Percentiles rank a stretch among this genome's conserved stretches.
Conservation (phyloP, 1,140 invertebrate genomes). For the Radopholus similis region DNA sequence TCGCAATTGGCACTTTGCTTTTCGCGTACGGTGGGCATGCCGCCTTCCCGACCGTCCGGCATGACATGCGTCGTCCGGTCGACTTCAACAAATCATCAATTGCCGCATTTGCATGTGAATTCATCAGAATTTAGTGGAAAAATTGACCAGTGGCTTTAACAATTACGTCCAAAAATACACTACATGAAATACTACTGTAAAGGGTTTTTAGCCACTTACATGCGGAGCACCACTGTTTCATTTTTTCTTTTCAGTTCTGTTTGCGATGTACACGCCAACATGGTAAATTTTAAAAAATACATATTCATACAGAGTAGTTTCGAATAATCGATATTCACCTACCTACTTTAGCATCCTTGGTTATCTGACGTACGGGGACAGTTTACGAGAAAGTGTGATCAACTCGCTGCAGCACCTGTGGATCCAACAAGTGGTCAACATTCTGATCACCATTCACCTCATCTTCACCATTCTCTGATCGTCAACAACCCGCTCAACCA, state of each 20-base stretch:
- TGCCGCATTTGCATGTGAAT: conserved; percentile 61
- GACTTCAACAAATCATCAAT: conserved; percentile 62
- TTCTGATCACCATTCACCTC: conserved; percentile 56
- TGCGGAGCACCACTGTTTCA: too few relatives aligned
- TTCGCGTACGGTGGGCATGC: conserved; percentile 63
- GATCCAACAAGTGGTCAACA: conserved; percentile 56
- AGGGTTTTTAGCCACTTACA: too few relatives aligned
- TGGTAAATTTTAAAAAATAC: too few relatives aligned
- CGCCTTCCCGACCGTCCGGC: conserved; percentile 64
- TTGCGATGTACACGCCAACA: conserved; percentile 51
- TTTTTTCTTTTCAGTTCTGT: conserved; percentile 52
- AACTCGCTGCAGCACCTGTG: conserved; percentile 49
- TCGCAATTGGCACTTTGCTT: conserved; percentile 61
- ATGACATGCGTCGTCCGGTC: conserved; percentile 62
- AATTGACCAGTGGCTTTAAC: too few relatives aligned
- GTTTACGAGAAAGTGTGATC: conserved; percentile 54
- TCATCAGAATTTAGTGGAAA: too few relatives aligned
- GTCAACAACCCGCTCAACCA: conserved; percentile 56
- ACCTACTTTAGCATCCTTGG: conserved; percentile 51
- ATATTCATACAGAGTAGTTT: too few relatives aligned
- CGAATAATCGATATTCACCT: too few relatives aligned
- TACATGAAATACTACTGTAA: too few relatives aligned
- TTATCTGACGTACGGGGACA: conserved; percentile 55
- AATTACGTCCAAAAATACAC: too few relatives aligned
- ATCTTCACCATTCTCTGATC: conserved; percentile 57